Percentiles rank a stretch among this genome's conserved stretches.
Evolutionary conservation across 2,113 vertebrate genomes (phyloP).

Genomic region (Coptodon rendalli): DNA sequence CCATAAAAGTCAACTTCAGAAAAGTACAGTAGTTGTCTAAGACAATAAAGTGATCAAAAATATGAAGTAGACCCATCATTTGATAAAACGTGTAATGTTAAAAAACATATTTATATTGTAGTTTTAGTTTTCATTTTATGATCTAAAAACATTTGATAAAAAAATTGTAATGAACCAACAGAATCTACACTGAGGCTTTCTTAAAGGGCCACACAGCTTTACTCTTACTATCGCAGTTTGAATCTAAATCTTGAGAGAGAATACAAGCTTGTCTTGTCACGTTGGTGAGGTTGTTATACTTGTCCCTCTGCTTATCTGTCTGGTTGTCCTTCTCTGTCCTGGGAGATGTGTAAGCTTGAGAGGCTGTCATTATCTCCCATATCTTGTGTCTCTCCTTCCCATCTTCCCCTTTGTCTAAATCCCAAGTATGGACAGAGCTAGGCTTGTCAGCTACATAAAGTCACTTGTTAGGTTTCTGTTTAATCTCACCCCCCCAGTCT

Average conservation of each 20-base stretch:
- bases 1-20: not conserved
- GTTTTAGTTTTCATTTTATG: not conserved
- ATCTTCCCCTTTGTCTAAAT: conserved; percentile 35
- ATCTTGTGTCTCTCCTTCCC: not conserved
- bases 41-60: not conserved
- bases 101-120: not conserved
- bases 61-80: not conserved
- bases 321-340: conserved; percentile 27
- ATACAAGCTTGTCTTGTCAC: conserved; percentile 3
- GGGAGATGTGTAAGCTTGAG: conserved; percentile 29
- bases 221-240: not conserved
- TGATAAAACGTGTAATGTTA: not conserved
- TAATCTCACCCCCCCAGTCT: conserved; percentile 29
- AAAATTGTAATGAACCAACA: not conserved
- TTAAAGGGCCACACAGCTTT: not conserved
- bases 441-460: conserved; percentile 30
- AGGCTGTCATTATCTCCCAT: conserved; percentile 31
- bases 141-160: not conserved
- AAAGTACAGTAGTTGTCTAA: not conserved
- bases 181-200: not conserved
- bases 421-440: not conserved
- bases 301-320: conserved; percentile 21
- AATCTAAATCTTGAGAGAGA: conserved; percentile 23
- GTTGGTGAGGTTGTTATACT: conserved; percentile 20
- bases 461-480: conserved; percentile 34